Base-by-base conservation (phyloP, 2,888 invertebrate species). In the Kryphioiulus occultus region DNA sequence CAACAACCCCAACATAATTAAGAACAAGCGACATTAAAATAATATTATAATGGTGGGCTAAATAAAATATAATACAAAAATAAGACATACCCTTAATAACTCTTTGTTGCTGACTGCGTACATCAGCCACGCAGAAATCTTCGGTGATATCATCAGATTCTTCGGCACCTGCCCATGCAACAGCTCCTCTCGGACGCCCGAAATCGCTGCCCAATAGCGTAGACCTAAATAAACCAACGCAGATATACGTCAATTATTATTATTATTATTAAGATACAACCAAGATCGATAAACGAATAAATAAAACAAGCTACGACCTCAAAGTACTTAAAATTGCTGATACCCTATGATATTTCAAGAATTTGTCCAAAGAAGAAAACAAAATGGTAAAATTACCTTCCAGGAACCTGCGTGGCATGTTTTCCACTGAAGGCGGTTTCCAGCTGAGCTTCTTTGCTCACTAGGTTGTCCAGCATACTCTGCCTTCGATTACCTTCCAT, bases 401-500 rank as follows among this genome's bases (percentile, higher is more conserved):
- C 87, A 42, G 82, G 47, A 42, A 35, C 78, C 15, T 78, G 78
- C 78, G 78, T 78, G 26, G 78, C 78, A 30, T 78, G 78, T 78
- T 44, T 82, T 42, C 53, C 53, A 0, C 26, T 90, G 84, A 91
- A 90, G 1, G 91, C 91, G 87, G 91, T 90, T 84, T 92, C 91
- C 85, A 92, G 90, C 88, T 92, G 92, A 88, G 91, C 91, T 88
- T 91, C 91, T 89, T 91, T 91, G n/a, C 91, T 91, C 2, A 89
- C 90, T 47, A 92, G 89, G 47, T 91, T 90, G 89, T 92, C 92
- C 32, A 92, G 88, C 90, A 91, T 89, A 32, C 90, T 89, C 89
- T 92, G 92, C 86, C 92, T 88, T 44, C 92, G 89, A 82, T 92
- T 91, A 42, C 91, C 90, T 89, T 92, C 92, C 86, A 91, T 89